A percentile compares a stretch with the other conserved stretches of the same genome.
Conservation (phyloP, 2,888 invertebrate species). For the Chalcosyrphus nemorum region DNA sequence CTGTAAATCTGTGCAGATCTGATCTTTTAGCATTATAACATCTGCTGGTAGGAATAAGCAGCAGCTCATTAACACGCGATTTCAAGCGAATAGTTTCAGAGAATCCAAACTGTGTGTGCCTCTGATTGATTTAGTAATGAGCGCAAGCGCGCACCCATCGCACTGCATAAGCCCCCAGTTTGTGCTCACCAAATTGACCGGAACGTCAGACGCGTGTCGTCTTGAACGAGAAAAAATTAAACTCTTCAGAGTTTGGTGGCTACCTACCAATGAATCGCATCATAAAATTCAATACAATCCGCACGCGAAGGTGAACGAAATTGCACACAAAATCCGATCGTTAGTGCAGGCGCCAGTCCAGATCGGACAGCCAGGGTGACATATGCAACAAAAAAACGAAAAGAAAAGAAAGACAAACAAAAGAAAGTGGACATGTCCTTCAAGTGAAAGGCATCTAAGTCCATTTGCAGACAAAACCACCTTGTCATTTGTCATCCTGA, state of each 20-base stretch:
- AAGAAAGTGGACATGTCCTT: conserved; percentile 52
- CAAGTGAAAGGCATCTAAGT: conserved; percentile 35
- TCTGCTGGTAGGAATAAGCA: conserved; percentile 10
- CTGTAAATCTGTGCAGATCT: conserved; percentile 25
- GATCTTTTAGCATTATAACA: conserved; percentile 39
- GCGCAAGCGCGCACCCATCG: conserved; percentile 24
- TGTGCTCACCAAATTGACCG: conserved; percentile 59
- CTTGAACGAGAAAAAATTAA: not conserved
- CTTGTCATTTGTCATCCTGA: conserved; percentile 66
- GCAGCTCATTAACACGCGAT: conserved; percentile 24
- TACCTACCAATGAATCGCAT: conserved; percentile 52
- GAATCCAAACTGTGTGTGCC: not conserved
- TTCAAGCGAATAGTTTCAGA: conserved; percentile 11
- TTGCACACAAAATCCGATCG: conserved; percentile 51
- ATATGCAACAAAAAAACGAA: not conserved
- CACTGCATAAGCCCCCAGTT: conserved; percentile 20
- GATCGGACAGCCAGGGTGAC: conserved; percentile 38
- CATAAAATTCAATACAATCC: conserved; percentile 67
- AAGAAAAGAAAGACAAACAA: too few species aligned
- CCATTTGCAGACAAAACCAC: conserved; percentile 56
- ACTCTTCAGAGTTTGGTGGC: conserved; percentile 5
- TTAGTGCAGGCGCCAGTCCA: conserved; percentile 70
- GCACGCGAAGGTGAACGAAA: conserved; percentile 25
- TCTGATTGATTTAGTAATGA: conserved; percentile 22
- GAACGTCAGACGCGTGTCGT: conserved; percentile 62